A percentile compares a stretch with the other conserved stretches of the same genome.
These are phyloP conservation scores for Eilema griseolum DNA, from an alignment of 2,888 invertebrate genomes.

Conservation along the genomic window DNA sequence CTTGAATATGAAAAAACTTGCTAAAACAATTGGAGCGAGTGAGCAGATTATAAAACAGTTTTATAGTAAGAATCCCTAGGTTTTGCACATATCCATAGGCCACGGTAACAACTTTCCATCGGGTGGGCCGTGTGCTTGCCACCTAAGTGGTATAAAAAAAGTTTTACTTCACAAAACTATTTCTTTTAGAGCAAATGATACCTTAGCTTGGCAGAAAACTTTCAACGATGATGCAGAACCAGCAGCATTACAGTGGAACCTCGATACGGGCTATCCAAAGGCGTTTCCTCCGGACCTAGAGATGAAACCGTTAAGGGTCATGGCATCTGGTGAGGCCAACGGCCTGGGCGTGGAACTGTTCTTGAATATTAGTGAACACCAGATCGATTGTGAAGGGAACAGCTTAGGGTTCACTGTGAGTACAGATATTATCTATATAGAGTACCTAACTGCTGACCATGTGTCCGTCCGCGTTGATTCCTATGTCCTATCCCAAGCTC, in stretches of 20 bases:
- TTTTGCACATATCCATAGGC: too few species aligned
- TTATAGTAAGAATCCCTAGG: too few species aligned
- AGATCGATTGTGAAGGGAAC: slow-evolving; percentile 77
- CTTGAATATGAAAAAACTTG: too few species aligned
- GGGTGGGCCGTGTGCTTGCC: too few species aligned
- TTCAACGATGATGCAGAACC: slow-evolving; percentile 59
- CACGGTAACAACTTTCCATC: too few species aligned
- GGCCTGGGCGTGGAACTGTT: slow-evolving; percentile 79
- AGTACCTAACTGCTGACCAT: too few species aligned
- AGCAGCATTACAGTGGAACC: slow-evolving; percentile 66
- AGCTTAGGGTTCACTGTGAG: slow-evolving; percentile 80
- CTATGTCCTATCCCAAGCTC: too few species aligned
- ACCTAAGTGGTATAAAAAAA: too few species aligned
- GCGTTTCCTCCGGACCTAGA: slow-evolving; percentile 69
- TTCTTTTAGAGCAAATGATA: slow-evolving; percentile 71
- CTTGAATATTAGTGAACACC: slow-evolving; percentile 78
- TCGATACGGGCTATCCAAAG: slow-evolving; percentile 77
- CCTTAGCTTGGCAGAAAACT: slow-evolving; percentile 70
- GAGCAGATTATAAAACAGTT: neutral
- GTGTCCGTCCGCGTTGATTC: too few species aligned
- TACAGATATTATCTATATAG: slow-evolving; percentile 11
- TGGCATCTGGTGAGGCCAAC: slow-evolving; percentile 77
- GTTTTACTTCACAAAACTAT: neutral
- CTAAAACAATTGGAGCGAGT: too few species aligned
- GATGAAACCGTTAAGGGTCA: slow-evolving; percentile 71